Percentiles rank a stretch among this genome's conserved stretches.
These are phyloP conservation scores for Apotomis betuletana DNA, from an alignment of 2,888 invertebrate genomes.

Conservation along the genomic window DNA sequence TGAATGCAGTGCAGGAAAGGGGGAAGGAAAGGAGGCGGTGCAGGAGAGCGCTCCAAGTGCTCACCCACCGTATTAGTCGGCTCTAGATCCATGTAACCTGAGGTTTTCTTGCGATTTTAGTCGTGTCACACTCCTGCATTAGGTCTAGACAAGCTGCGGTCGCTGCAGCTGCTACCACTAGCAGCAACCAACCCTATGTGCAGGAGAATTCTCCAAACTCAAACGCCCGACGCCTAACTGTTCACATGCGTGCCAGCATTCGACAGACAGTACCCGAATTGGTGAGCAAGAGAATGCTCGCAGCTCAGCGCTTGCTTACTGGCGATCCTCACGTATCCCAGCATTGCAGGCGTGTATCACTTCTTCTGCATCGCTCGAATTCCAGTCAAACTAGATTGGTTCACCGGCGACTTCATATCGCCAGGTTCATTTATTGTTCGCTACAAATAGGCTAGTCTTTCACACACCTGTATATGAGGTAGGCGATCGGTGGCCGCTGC, in stretches of 20 bases:
- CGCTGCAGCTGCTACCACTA: not conserved
- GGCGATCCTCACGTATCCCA: slow-evolving; percentile 72
- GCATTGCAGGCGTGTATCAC: slow-evolving; percentile 71
- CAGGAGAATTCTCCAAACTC: not conserved
- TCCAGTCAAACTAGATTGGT: no score
- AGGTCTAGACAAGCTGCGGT: not conserved
- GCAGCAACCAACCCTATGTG: not conserved
- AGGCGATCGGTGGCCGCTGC: not conserved
- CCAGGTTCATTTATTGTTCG: no score
- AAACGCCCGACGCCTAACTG: no score
- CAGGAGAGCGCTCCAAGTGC: no score
- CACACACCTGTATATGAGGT: not conserved
- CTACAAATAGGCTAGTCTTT: no score
- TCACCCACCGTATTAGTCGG: no score
- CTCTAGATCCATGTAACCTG: no score
- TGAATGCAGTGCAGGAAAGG: no score
- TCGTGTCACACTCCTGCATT: not conserved
- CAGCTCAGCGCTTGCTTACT: slow-evolving; percentile 69
- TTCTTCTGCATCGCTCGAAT: slow-evolving; percentile 70
- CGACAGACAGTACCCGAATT: slow-evolving; percentile 84
- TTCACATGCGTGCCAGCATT: not conserved
- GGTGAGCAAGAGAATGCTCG: slow-evolving; percentile 68
- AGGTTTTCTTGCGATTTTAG: no score
- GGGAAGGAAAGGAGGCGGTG: no score
- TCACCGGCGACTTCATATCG: no score